Base-by-base conservation (phyloP, 1,140 invertebrate genomes). In the Pomacea maculata region DNA sequence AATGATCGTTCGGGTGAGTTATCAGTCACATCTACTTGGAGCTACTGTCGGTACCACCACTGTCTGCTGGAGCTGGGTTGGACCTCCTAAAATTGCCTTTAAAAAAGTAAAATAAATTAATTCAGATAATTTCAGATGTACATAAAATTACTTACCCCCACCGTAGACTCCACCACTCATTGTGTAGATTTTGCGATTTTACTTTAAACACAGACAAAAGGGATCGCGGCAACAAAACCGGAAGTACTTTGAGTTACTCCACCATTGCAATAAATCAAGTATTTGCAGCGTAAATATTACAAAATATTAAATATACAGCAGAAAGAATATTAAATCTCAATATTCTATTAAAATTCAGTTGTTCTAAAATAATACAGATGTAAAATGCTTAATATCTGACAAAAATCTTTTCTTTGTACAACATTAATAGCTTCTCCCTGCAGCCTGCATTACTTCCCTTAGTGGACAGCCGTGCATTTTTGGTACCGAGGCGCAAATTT, bases 141-240 rank as follows among this genome's bases (percentile, higher is more conserved):
- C 17, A 72, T 45, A 29, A n/a, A 4, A 70, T 67, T 75, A 80
- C 73, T 84, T 82, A 90, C 89, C 89, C 85, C 89, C 89, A 25
- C 89, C 89, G 84, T 90, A 89, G 29, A 90, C 88, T n/a, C 88
- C 89, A 11, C 89, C 89, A 84, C 89, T 90, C 89, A 90, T 90
- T 77, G 61, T 86, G 57, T 64, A 29, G 34, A n/a, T 52, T 63
- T 34, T 8, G 34, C 45, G 29, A 54, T 73, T 5, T 9, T 21
- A 79, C 4, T 67, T 64, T 15, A 15, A 65, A 79, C 25, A 29
- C 9, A 71, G 54, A 54, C n/a, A 70, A 70, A 4, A 25, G n/a
- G 12, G 68, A 12, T 70, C 34, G 12, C 34, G 11, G 11, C 11
- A 70, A 2, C 34, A 45, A 45, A 45, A 29, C 68, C n/a, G 68